Conservation (phyloP, 2,888 invertebrate genomes). For the Melangyna quadrimaculata region DNA sequence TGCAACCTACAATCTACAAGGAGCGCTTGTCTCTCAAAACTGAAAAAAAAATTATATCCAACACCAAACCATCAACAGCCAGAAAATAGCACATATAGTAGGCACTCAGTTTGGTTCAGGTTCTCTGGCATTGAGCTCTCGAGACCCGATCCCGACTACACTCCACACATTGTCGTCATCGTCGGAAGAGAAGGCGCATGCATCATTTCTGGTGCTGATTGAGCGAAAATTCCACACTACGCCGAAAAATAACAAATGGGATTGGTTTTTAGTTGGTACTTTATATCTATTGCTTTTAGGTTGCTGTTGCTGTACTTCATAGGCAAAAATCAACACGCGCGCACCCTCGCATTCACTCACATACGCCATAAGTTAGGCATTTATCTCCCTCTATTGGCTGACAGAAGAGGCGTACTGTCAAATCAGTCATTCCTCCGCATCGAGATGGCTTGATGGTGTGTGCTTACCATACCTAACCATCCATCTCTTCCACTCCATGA, state of each 20-base stretch:
- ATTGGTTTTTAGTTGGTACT: slow-evolving; percentile 79
- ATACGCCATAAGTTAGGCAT: slow-evolving; percentile 70
- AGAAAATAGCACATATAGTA: slow-evolving; percentile 31
- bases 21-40: slow-evolving; percentile 71
- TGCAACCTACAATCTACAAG: slow-evolving; percentile 70
- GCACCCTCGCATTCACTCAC: slow-evolving; percentile 72
- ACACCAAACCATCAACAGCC: slow-evolving; percentile 63
- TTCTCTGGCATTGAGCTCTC: slow-evolving; percentile 39
- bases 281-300: slow-evolving; percentile 69
- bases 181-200: slow-evolving; percentile 70
- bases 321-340: slow-evolving; percentile 69
- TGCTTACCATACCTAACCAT: slow-evolving; percentile 68
- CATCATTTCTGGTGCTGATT: slow-evolving; percentile 72
- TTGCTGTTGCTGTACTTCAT: slow-evolving; percentile 55
- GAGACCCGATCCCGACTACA: slow-evolving; percentile 31
- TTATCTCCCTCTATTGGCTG: slow-evolving; percentile 74
- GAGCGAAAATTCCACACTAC: slow-evolving; percentile 71
- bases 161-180: slow-evolving; percentile 33
- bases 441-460: slow-evolving; percentile 69
- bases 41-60: slow-evolving; percentile 25
- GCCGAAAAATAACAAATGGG: slow-evolving; percentile 81
- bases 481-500: slow-evolving; percentile 72
- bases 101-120: slow-evolving; percentile 9
- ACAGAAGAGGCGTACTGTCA: slow-evolving; percentile 81
- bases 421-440: slow-evolving; percentile 80